Evolutionary conservation across 2,888 invertebrate species (phyloP).

Genomic region (Kuschelorhynchus macadamiae): DNA sequence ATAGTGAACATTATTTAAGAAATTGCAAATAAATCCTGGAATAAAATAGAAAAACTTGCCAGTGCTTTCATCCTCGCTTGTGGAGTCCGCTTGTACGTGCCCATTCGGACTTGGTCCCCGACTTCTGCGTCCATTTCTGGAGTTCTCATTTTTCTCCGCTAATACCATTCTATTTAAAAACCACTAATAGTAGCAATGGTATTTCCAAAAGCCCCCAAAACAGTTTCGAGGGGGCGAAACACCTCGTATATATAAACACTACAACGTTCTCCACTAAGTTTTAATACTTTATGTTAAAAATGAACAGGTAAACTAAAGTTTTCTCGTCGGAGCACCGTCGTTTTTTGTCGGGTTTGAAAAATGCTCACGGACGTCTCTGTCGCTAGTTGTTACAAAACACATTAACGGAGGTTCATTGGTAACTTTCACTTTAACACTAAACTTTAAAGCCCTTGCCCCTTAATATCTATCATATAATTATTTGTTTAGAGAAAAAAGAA

Average conservation of each 20-base stretch:
- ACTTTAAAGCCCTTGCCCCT: no score
- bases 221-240: constrained; percentile 26
- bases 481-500: no score
- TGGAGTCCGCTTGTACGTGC: constrained; percentile 84
- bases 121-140: constrained; percentile 89
- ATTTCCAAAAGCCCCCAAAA: constrained; percentile 12
- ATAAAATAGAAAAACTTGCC: constrained; percentile 59
- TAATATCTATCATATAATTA: no score
- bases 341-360: constrained; percentile 53
- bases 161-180: constrained; percentile 80
- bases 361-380: constrained; percentile 33
- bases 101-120: constrained; percentile 93
- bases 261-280: constrained; percentile 21
- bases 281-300: constrained; percentile 36
- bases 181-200: neutral
- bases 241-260: constrained; percentile 18
- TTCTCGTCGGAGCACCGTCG: constrained; percentile 63
- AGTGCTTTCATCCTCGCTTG: constrained; percentile 87
- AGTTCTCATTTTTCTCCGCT: constrained; percentile 88
- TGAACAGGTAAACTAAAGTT: constrained; percentile 49
- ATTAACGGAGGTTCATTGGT: no score
- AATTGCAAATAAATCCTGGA: neutral
- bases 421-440: constrained; percentile 27
- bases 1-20: neutral
- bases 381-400: neutral